A percentile compares a stretch with the other conserved stretches of the same genome.
phyloP scores from a whole-genome alignment of 2,797 vertebrate genomes.

The Tapera naevia region DNA sequence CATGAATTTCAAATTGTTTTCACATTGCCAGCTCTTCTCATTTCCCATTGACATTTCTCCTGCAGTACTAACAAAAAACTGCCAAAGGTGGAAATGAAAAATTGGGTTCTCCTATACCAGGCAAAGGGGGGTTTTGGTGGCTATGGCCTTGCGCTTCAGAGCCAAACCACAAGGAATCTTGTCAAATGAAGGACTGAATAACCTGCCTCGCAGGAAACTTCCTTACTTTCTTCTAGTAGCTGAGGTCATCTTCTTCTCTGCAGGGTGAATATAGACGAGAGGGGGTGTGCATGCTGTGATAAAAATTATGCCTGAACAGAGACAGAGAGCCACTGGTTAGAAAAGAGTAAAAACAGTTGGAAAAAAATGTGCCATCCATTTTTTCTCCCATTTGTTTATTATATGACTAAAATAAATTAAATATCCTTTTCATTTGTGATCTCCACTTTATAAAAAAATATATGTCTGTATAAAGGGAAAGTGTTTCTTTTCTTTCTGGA shows the following conservation, averaged over 20 bases:
- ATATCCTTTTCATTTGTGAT: background rate
- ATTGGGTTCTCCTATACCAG: background rate
- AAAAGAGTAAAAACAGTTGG: background rate
- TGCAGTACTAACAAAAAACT: background rate
- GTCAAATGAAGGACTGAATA: background rate
- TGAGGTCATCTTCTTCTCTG: background rate
- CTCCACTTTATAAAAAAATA: background rate
- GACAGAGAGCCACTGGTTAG: background rate
- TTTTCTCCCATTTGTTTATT: background rate
- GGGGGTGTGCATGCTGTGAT: background rate
- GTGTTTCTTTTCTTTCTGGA: background rate
- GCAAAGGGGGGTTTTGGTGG: background rate
- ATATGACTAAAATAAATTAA: background rate
- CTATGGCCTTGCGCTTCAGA: background rate
- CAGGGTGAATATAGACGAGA: background rate
- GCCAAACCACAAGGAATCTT: background rate
- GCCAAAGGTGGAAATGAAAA: background rate
- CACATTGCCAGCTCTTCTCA: background rate
- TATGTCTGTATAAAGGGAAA: background rate
- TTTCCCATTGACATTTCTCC: background rate
- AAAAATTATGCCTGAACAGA: background rate
- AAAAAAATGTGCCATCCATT: fast-evolving
- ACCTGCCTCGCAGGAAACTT: background rate
- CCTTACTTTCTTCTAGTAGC: background rate
- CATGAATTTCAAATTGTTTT: background rate